Evolutionary conservation across 2,797 vertebrate species (phyloP).

Genomic region (Crocodylus rhombifer): DNA sequence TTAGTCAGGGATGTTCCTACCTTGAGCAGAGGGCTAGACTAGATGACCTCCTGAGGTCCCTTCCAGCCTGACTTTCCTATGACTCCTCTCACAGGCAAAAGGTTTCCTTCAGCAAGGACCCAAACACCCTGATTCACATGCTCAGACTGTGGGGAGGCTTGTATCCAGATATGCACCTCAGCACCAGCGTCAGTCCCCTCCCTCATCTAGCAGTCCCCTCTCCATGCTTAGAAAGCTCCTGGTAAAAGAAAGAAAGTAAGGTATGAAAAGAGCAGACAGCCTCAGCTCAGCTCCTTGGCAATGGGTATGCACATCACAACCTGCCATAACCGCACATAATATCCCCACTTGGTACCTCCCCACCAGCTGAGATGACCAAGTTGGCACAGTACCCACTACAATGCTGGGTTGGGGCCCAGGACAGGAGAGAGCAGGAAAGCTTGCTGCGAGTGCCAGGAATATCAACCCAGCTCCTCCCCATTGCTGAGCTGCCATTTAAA

Average conservation of each 20-base stretch:
- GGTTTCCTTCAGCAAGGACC: not conserved
- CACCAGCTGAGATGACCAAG: not conserved
- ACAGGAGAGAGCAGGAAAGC: not conserved
- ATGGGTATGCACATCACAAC: not conserved
- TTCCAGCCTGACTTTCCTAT: no score
- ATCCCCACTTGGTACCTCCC: not conserved
- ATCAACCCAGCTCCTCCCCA: not conserved
- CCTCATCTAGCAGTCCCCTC: not conserved
- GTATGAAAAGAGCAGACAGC: not conserved
- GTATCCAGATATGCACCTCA: not conserved
- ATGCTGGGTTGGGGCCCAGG: not conserved
- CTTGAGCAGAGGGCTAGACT: no score
- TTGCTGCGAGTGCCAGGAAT: not conserved
- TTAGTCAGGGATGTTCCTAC: no score
- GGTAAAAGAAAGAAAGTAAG: not conserved
- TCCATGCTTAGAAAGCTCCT: not conserved
- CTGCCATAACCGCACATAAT: not conserved
- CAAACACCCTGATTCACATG: not conserved
- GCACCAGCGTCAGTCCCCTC: not conserved
- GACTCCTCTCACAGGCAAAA: not conserved
- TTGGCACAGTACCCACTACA: not conserved
- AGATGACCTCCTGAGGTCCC: no score
- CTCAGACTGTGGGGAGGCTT: not conserved
- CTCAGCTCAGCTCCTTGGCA: not conserved
- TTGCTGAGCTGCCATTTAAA: not conserved